These are phyloP conservation scores for Pteria penguin DNA, from an alignment of 2,888 invertebrate genomes.

Conservation along the genomic window DNA sequence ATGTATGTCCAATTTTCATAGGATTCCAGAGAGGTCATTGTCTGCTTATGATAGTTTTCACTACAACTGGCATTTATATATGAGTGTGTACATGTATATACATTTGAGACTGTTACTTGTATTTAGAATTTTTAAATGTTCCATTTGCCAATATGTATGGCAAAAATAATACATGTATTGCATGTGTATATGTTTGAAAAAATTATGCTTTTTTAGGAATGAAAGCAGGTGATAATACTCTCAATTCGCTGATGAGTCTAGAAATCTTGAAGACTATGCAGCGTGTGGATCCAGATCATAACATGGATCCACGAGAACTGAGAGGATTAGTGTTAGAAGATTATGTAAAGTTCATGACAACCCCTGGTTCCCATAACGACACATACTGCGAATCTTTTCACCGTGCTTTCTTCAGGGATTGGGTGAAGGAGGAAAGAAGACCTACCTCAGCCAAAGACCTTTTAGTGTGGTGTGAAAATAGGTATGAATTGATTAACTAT, in stretches of 20 bases:
- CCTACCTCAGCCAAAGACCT: slow-evolving; percentile 58
- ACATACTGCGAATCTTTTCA: slow-evolving; percentile 76
- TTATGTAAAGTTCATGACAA: slow-evolving; percentile 75
- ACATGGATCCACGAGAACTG: slow-evolving; percentile 54
- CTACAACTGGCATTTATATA: too few species aligned
- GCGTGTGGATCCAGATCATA: slow-evolving; percentile 59
- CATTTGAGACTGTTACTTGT: too few species aligned
- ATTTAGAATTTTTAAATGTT: too few species aligned
- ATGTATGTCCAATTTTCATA: too few species aligned
- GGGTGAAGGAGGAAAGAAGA: slow-evolving; percentile 50
- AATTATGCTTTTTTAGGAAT: slow-evolving; percentile 74
- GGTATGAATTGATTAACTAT: slow-evolving; percentile 52
- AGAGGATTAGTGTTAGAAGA: slow-evolving; percentile 66
- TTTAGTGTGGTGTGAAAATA: slow-evolving; percentile 65
- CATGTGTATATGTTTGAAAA: too few species aligned
- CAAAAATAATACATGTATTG: too few species aligned
- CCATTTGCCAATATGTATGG: too few species aligned
- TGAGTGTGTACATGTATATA: too few species aligned
- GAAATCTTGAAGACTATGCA: slow-evolving; percentile 66
- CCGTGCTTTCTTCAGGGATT: slow-evolving; percentile 72
- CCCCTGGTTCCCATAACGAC: slow-evolving; percentile 71
- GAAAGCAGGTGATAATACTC: slow-evolving; percentile 74
- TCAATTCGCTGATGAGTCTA: slow-evolving; percentile 68
- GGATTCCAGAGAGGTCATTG: too few species aligned
- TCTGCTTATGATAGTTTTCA: too few species aligned